A percentile compares a stretch with the other conserved stretches of the same genome.
These are phyloP conservation scores for Asteroscopus sphinx DNA, from an alignment of 2,888 invertebrate species.

Conservation along the genomic window DNA sequence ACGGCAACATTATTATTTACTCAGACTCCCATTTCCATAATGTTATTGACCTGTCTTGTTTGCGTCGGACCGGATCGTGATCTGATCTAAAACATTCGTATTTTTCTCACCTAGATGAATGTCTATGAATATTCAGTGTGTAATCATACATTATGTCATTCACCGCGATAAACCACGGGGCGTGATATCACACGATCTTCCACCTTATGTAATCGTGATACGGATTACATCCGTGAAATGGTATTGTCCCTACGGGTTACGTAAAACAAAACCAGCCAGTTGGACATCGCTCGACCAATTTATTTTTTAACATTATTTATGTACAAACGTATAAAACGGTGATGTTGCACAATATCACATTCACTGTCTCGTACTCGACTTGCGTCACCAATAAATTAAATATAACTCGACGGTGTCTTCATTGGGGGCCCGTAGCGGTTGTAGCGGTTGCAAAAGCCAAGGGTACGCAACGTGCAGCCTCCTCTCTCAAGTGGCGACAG, in stretches of 20 bases:
- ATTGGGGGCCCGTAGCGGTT: slow-evolving; percentile 59
- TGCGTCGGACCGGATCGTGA: slow-evolving; percentile 11
- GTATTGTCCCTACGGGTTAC: slow-evolving; percentile 65
- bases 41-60: slow-evolving; percentile 10
- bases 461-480: slow-evolving; percentile 29
- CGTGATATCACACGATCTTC: slow-evolving; percentile 48
- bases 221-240: slow-evolving; percentile 56
- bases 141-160: slow-evolving; percentile 59
- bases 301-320: slow-evolving; percentile 81
- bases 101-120: slow-evolving; percentile 49
- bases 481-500: slow-evolving; percentile 35
- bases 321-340: slow-evolving; percentile 84
- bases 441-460: slow-evolving; percentile 50
- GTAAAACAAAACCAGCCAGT: slow-evolving; percentile 72
- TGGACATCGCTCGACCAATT: slow-evolving; percentile 74
- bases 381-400: slow-evolving; percentile 85
- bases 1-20: slow-evolving; percentile 8
- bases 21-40: neutral
- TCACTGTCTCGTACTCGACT: slow-evolving; percentile 75
- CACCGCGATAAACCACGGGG: slow-evolving; percentile 27
- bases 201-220: slow-evolving; percentile 55
- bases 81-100: slow-evolving; percentile 28
- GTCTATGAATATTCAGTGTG: slow-evolving; percentile 56
- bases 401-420: slow-evolving; percentile 62
- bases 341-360: slow-evolving; percentile 86